Base-by-base conservation (phyloP, 2,888 invertebrate species). In the Julus scanicus region DNA sequence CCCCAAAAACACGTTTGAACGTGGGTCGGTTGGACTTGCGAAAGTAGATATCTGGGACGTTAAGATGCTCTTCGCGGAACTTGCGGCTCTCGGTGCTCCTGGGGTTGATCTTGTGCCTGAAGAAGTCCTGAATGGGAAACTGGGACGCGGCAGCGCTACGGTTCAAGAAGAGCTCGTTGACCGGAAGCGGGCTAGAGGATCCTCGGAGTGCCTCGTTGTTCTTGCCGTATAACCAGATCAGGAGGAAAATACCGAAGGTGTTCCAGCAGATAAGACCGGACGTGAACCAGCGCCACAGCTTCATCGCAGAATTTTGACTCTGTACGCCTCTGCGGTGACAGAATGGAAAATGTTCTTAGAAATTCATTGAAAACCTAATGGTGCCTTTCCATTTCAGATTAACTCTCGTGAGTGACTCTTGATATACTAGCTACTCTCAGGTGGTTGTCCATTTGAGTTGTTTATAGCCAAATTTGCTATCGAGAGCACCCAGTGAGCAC, bases 11-110 rank as follows among this genome's bases (percentile, higher is more conserved):
- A 2, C 86, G 11, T 29, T 86, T 86, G 53, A 57, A 40, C 53
- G 15, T 57, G 29, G 57, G 20, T 11, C 57, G 39, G 39, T 84
- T 39, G 44, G 49, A n/a, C 49, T 57, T 86, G 49, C n/a, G 40
- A n/a, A 88, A 88, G 63, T 86, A 88, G 39, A 88, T 86, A 8
- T 86, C 86, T 13, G 88, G 88, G 13, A 88, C 86, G 63, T 88
- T 88, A 8, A 88, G 44, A 80, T 86, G 86, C 20, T 88, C 88
- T 15, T 71, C 57, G 53, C 71, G 88, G 86, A 86, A 86, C 49
- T 87, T 71, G 2, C 48, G 44, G 49, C 20, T 85, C 20, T 85
- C 85, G 9, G n/a, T n/a, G 11, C 37, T 86, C 20, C 63, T 57
- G 37, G 15, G 29, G 11, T 11, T 86, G 49, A 63, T 57, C 57